Percentiles rank a stretch among this genome's conserved stretches.
Conservation (phyloP, 2,113 vertebrate species). For the Heterocephalus glaber region DNA sequence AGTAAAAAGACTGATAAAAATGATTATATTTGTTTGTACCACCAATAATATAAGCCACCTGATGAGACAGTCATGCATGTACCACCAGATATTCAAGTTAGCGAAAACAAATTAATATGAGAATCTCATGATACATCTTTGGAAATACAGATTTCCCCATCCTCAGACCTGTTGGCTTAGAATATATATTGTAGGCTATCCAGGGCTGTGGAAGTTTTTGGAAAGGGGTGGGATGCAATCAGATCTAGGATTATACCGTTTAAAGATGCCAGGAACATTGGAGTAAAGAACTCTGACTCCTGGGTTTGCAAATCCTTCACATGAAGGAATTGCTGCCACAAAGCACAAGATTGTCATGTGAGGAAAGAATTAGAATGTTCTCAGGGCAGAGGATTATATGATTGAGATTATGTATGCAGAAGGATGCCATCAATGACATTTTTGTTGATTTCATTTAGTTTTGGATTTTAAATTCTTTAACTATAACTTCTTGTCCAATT, state of each 20-base stretch:
- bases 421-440: not conserved
- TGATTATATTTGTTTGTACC: not conserved
- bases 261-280: not conserved
- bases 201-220: not conserved
- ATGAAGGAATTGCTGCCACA: not conserved
- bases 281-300: not conserved
- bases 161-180: not conserved
- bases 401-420: not conserved
- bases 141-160: not conserved
- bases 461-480: not conserved
- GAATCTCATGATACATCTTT: not conserved
- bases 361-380: not conserved
- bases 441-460: constrained; percentile 1
- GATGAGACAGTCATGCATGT: not conserved
- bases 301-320: not conserved
- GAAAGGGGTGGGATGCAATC: not conserved
- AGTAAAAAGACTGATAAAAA: not conserved
- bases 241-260: not conserved
- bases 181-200: not conserved
- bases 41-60: not conserved
- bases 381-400: not conserved
- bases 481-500: not conserved
- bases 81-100: not conserved
- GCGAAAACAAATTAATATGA: not conserved
- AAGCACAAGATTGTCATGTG: not conserved